phyloP scores from a whole-genome alignment of 2,888 invertebrate species.

The Oasisia sp. region DNA sequence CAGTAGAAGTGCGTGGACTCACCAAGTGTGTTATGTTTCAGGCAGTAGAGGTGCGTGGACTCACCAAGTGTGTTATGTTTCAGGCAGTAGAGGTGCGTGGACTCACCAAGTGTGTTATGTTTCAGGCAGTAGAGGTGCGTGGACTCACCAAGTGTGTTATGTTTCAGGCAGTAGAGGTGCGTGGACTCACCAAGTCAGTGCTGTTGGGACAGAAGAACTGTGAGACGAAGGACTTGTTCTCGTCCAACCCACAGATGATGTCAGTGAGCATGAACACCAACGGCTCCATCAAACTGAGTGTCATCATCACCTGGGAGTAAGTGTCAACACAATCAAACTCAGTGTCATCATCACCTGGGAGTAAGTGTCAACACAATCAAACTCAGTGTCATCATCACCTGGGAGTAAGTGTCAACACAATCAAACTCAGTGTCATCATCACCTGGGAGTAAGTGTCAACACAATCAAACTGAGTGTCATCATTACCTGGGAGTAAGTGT shows the following conservation, averaged over 20 bases:
- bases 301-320: conserved; percentile 72
- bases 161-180: conserved; percentile 64
- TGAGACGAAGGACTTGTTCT: conserved; percentile 71
- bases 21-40: conserved; percentile 40
- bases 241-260: conserved; percentile 70
- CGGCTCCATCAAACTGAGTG: conserved; percentile 71
- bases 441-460: neutral
- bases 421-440: neutral
- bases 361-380: too few relatives aligned
- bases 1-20: neutral
- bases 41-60: conserved; percentile 65
- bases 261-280: conserved; percentile 71
- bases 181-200: conserved; percentile 64
- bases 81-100: neutral
- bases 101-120: neutral
- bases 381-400: too few relatives aligned
- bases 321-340: conserved; percentile 47
- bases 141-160: neutral
- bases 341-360: too few relatives aligned
- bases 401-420: neutral
- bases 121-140: neutral
- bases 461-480: too few relatives aligned
- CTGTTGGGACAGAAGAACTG: conserved; percentile 70
- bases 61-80: conserved; percentile 43
- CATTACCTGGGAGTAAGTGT: too few relatives aligned